These are phyloP conservation scores for Kryptolebias ocellatus DNA, from an alignment of 2,797 vertebrate species.

Conservation along the genomic window DNA sequence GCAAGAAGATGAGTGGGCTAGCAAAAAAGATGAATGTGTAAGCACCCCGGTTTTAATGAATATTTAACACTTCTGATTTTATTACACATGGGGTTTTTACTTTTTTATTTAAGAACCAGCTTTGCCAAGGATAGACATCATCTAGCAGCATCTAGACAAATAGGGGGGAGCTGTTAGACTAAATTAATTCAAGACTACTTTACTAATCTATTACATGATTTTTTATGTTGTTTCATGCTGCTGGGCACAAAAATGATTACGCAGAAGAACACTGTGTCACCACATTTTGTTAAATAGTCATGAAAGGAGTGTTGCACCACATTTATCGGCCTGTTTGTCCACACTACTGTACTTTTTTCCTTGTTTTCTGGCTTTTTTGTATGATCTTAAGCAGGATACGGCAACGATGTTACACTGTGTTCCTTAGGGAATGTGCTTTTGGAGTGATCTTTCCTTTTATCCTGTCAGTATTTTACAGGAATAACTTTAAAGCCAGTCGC, in stretches of 20 bases:
- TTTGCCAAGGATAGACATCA: not conserved
- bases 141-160: not conserved
- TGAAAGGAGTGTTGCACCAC: not conserved
- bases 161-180: not conserved
- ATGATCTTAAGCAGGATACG: not conserved
- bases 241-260: not conserved
- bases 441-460: too few relatives aligned
- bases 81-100: not conserved
- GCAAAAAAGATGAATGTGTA: slow-evolving; percentile 1
- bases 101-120: not conserved
- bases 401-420: too few relatives aligned
- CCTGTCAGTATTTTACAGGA: too few relatives aligned
- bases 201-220: not conserved
- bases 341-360: not conserved
- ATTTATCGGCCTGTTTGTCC: not conserved
- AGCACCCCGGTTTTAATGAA: not conserved
- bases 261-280: not conserved
- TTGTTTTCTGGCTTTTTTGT: not conserved
- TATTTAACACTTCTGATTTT: slow-evolving; percentile 3
- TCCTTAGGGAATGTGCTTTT: too few relatives aligned
- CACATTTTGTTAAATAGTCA: not conserved
- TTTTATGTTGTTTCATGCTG: not conserved
- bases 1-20: not conserved
- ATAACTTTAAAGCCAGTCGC: too few relatives aligned
- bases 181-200: not conserved